These are phyloP conservation scores for Alca torda DNA, from an alignment of 2,797 vertebrate species.

Conservation along the genomic window DNA sequence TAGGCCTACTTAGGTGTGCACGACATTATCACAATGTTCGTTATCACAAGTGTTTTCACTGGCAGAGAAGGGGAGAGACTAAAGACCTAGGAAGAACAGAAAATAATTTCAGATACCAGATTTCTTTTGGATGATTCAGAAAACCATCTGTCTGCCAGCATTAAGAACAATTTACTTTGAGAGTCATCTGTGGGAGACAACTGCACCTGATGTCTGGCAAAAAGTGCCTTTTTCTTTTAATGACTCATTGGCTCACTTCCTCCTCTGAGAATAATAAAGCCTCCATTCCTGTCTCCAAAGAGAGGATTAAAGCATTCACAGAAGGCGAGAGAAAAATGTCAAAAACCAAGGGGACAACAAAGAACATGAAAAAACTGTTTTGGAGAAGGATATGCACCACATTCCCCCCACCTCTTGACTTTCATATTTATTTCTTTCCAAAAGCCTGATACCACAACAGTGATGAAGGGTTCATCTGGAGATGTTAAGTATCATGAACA, in stretches of 20 bases:
- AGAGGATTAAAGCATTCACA: background rate
- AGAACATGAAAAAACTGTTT: background rate
- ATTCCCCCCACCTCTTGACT: fast-evolving
- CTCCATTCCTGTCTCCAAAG: background rate
- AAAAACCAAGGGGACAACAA: background rate
- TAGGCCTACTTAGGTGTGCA: background rate
- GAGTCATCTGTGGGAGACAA: background rate
- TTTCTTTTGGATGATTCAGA: background rate
- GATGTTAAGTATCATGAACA: background rate
- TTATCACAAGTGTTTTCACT: background rate
- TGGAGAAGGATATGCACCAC: background rate
- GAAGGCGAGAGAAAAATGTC: background rate
- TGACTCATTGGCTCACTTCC: background rate
- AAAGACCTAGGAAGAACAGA: background rate
- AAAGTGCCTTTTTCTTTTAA: background rate
- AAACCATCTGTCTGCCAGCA: background rate
- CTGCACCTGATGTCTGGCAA: background rate
- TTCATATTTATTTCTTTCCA: background rate
- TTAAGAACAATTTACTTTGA: background rate
- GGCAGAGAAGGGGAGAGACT: background rate
- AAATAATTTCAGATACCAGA: background rate
- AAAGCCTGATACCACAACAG: background rate
- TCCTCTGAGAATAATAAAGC: background rate
- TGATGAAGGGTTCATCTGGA: background rate
- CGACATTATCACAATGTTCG: background rate